Conservation (phyloP, 2,888 invertebrate species). For the Morinoia aosen region DNA sequence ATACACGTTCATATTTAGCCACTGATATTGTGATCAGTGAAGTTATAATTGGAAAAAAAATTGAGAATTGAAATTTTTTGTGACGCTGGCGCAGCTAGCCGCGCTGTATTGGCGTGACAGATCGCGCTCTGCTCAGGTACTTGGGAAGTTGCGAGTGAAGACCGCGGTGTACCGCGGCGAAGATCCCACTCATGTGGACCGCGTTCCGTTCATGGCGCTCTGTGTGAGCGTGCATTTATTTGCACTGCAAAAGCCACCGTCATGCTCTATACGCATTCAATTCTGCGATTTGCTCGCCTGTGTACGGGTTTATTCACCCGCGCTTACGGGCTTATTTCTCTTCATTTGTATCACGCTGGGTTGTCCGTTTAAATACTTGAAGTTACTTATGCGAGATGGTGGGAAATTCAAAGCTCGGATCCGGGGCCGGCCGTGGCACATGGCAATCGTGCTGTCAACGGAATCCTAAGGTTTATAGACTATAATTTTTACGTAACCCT, state of each 20-base stretch:
- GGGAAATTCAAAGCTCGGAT: background rate
- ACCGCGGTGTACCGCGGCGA: background rate
- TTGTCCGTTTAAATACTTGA: background rate
- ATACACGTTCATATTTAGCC: background rate
- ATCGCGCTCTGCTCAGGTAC: background rate
- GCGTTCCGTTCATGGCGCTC: background rate
- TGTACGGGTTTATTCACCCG: background rate
- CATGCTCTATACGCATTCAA: background rate
- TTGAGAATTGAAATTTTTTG: too few species aligned
- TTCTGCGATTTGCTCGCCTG: background rate
- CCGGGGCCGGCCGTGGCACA: background rate
- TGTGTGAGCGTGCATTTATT: background rate
- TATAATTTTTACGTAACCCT: too few species aligned
- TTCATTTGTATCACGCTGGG: background rate
- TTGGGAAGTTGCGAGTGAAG: background rate
- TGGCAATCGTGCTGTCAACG: background rate
- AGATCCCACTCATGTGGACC: background rate
- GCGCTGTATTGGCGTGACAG: background rate
- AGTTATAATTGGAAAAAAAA: too few species aligned
- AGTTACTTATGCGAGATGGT: background rate
- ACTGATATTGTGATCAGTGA: background rate
- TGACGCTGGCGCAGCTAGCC: background rate
- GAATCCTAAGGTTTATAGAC: too few species aligned
- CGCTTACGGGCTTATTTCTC: background rate
- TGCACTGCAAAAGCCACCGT: background rate